Evolutionary conservation across 2,113 vertebrate species (phyloP).

Genomic region (Bubo blakistoni): DNA sequence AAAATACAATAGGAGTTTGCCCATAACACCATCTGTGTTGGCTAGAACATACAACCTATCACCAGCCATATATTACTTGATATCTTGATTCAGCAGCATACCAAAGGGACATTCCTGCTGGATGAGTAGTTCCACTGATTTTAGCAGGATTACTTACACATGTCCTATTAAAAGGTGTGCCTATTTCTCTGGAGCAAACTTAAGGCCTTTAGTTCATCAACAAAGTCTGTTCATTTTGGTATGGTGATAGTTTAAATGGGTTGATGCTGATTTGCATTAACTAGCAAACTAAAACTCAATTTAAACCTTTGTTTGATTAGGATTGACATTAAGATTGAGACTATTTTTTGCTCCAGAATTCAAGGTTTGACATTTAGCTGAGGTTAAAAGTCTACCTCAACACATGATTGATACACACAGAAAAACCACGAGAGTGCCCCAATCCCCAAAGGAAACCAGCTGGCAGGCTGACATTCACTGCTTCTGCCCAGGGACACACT

Average conservation of each 20-base stretch:
- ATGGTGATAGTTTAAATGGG: neutral
- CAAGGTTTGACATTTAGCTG: neutral
- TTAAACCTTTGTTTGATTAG: neutral
- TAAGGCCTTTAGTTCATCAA: neutral
- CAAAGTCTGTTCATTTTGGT: neutral
- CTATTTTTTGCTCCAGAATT: neutral
- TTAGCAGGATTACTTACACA: neutral
- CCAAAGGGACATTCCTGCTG: neutral
- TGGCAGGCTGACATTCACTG: neutral
- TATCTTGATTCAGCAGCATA: neutral
- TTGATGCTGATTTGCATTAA: neutral
- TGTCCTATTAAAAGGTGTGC: neutral
- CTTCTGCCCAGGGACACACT: neutral
- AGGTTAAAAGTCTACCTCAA: neutral
- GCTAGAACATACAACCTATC: neutral
- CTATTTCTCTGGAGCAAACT: neutral
- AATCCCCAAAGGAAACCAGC: neutral
- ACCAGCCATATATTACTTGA: neutral
- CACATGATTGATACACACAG: rapidly evolving
- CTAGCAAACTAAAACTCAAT: neutral
- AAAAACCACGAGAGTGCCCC: rapidly evolving
- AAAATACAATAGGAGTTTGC: neutral
- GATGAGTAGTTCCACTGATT: neutral
- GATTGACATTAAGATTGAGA: neutral
- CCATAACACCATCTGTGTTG: neutral